Percentiles rank a stretch among this genome's conserved stretches.
Evolutionary conservation across 2,113 vertebrate genomes (phyloP).

Genomic region (Plecotus auritus): DNA sequence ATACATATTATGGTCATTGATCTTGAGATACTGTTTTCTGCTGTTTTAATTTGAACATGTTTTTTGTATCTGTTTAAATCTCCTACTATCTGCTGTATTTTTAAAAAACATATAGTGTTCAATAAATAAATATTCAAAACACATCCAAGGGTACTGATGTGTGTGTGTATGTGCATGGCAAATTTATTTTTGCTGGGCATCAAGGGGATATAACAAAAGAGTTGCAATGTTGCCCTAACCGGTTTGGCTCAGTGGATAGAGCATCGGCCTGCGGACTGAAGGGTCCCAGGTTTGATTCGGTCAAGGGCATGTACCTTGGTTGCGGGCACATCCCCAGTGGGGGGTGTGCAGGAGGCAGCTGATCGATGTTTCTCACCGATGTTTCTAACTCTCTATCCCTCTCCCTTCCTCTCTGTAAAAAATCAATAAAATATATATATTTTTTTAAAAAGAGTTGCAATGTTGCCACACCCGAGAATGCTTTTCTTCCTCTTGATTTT

Average conservation of each 20-base stretch:
- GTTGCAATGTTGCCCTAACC: not conserved
- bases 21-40: not conserved
- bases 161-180: not conserved
- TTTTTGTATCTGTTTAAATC: not conserved
- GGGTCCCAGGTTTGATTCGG: no score
- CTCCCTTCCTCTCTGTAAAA: no score
- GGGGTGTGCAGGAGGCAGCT: no score
- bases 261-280: no score
- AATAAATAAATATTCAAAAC: not conserved
- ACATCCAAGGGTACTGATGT: not conserved
- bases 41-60: constrained; percentile 15
- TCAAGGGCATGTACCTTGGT: no score
- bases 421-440: no score
- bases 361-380: no score
- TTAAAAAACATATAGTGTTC: not conserved
- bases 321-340: no score
- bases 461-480: not conserved
- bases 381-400: no score
- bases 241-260: no score
- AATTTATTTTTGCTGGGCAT: not conserved
- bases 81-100: not conserved
- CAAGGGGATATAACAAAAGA: not conserved
- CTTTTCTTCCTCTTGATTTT: not conserved
- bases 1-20: not conserved
- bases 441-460: not conserved